Evolutionary conservation across 2,888 invertebrate species (phyloP), one percentile per base, ranked within the genome.

Genomic region (Tineola bisselliella): DNA sequence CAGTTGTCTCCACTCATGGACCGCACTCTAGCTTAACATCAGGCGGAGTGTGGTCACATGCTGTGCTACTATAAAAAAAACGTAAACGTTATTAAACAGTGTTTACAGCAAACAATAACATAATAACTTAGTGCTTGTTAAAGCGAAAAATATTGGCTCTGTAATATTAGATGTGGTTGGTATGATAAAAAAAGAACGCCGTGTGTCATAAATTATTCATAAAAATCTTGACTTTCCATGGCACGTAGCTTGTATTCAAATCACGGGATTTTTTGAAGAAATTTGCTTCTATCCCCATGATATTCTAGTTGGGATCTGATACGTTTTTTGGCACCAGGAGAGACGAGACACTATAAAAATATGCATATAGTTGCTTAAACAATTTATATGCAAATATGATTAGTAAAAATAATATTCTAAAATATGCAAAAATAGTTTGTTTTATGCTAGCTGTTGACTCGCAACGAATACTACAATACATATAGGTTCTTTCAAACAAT

Each of bases 201-300:
- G 48, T 48, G 15, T 48, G 18, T 70, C 68, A 82, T 84, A 80
- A 81, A 83, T 82, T 80, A 81, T 83, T 84, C 81, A 82, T 82
- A 82, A 79, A 81, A 82, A 79, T 79, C 78, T 79, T 76, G 75
- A 75, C 75, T 48, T 62, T 61, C 52, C 59, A 61, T 59, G 61
- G 61, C 57, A 62, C 61, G 61, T 62, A 61, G 61, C 38, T 44
- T 57, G 62, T 61, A 58, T 62, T 61, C 59, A 44, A 61, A 62
- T 44, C 19, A 56, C 48, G 48, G 13, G 48, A 48, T 17, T 48
- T 48, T 48, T 48, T 8, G 48, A 8, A 48, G 48, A 8, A 38
- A 38, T 3, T 48, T 48, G 15, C 15, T 17, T 48, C 15, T 38
- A 38, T 38, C 38, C 38, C 38, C 38, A 38, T 38, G 38, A 10